phyloP scores from a whole-genome alignment of 1,140 invertebrate genomes.

The roundworm (Caenorhabditis elegans) region WBcel235 BX284604.4:8632001-8632500 shows the following conservation, averaged over 20 bases:
- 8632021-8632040: slow-evolving; percentile 27
- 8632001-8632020: slow-evolving; percentile 2
- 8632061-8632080: not conserved
- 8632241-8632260: slow-evolving; percentile 87
- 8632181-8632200: too few species aligned
- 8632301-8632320: slow-evolving; percentile 87
- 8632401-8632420: too few species aligned
- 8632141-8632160: slow-evolving; percentile 90
- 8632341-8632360: too few species aligned
- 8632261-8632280: slow-evolving; percentile 94
- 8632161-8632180: slow-evolving; percentile 61
- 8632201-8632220: slow-evolving; percentile 87
- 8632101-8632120: slow-evolving; percentile 95
- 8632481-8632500: too few species aligned
- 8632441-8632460: too few species aligned
- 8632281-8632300: slow-evolving; percentile 73
- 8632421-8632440: too few species aligned
- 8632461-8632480: too few species aligned
- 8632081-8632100: slow-evolving; percentile 74
- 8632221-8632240: slow-evolving; percentile 87
- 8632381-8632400: too few species aligned
- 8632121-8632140: slow-evolving; percentile 85
- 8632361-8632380: too few species aligned
- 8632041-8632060: too few species aligned
- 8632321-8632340: too few species aligned